A percentile compares a stretch with the other conserved stretches of the same genome.
Evolutionary conservation across 2,113 vertebrate species (phyloP).

Genomic region (Neolamprologus variostigma): DNA sequence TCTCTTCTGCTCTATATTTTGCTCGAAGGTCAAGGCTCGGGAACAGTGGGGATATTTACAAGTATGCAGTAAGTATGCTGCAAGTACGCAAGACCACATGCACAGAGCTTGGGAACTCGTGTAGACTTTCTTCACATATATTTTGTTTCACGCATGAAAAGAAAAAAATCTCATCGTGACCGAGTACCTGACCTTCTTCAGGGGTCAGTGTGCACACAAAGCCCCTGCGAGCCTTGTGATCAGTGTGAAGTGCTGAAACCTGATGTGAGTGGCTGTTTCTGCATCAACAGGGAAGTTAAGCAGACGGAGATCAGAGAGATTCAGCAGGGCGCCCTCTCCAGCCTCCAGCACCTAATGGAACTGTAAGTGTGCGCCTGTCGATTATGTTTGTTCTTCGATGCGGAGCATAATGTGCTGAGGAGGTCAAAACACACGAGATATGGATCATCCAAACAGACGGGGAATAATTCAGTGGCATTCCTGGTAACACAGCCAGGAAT

Average conservation of each 20-base stretch:
- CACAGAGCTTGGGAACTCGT: background rate
- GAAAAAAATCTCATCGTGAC: background rate
- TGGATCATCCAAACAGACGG: background rate
- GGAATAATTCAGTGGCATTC: background rate
- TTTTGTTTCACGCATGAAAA: background rate
- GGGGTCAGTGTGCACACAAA: background rate
- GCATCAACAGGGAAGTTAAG: conserved; percentile 45
- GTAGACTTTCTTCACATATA: background rate
- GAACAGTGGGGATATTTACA: conserved; percentile 11
- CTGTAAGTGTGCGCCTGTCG: conserved; percentile 53
- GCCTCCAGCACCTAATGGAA: conserved; percentile 47
- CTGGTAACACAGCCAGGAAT: background rate
- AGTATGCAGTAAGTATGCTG: background rate
- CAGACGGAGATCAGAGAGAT: conserved; percentile 53
- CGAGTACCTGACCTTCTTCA: background rate
- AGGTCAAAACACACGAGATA: conserved; percentile 37
- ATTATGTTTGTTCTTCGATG: conserved; percentile 46
- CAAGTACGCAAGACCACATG: background rate
- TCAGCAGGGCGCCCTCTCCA: conserved; percentile 15
- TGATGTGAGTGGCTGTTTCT: background rate
- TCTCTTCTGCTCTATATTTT: conserved; percentile 19
- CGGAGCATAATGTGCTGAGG: conserved; percentile 28
- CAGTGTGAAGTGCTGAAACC: background rate
- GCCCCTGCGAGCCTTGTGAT: background rate
- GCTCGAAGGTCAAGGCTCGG: conserved; percentile 49